Evolutionary conservation across 2,888 invertebrate genomes (phyloP).

Genomic region (Carterocephalus palaemon): DNA sequence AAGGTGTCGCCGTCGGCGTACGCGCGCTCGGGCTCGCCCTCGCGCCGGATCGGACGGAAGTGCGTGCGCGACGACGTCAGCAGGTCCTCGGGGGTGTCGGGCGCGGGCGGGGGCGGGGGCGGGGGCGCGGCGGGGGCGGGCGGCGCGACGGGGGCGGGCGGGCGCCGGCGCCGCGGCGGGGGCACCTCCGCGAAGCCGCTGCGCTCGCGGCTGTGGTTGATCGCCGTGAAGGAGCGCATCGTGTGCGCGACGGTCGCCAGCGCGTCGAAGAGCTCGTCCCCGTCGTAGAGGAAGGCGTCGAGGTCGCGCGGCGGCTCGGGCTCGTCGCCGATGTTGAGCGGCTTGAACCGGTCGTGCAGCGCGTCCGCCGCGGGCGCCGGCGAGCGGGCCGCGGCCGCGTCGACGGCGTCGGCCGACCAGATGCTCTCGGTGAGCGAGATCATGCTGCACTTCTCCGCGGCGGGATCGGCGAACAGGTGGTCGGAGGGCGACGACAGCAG

Average conservation of each 20-base stretch:
- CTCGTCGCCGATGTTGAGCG: conserved; percentile 47
- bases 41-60: conserved; percentile 88
- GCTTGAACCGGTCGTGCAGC: conserved; percentile 51
- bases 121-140: conserved; percentile 31
- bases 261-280: conserved; percentile 62
- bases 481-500: conserved; percentile 79
- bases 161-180: conserved; percentile 75
- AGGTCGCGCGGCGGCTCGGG: conserved; percentile 40
- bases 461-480: conserved; percentile 64
- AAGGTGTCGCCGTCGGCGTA: conserved; percentile 87
- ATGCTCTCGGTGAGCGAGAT: conserved; percentile 59
- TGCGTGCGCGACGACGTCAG: conserved; percentile 88
- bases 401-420: conserved; percentile 50
- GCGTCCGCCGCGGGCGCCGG: conserved; percentile 45
- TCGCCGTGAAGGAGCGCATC: conserved; percentile 75
- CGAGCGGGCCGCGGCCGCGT: conserved; percentile 38
- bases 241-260: conserved; percentile 57
- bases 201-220: conserved; percentile 80
- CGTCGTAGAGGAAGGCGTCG: conserved; percentile 58
- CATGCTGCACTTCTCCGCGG: conserved; percentile 55
- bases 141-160: conserved; percentile 41
- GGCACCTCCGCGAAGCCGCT: conserved; percentile 82
- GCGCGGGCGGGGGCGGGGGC: conserved; percentile 30
- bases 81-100: conserved; percentile 83
- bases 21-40: conserved; percentile 54